phyloP scores from a whole-genome alignment of 2,797 vertebrate species.

The Alectoris magna region DNA sequence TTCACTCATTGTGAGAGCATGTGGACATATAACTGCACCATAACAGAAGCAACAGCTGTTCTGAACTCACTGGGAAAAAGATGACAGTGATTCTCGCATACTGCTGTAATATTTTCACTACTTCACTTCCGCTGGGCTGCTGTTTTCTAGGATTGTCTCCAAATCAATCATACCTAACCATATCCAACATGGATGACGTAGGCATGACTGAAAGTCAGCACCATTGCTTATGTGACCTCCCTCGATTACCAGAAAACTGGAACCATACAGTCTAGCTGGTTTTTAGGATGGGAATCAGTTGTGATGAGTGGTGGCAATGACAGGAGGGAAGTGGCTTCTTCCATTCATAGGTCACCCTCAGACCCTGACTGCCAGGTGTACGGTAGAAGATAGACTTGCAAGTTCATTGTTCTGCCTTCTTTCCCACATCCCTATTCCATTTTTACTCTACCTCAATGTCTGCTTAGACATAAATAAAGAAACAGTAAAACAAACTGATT shows the following conservation, averaged over 20 bases:
- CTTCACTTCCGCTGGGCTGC: background rate
- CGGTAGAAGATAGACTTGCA: background rate
- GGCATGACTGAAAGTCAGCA: too few relatives aligned
- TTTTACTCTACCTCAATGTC: background rate
- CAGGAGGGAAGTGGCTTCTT: background rate
- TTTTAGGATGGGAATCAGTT: background rate
- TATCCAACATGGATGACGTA: background rate
- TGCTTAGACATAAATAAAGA: background rate
- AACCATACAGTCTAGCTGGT: background rate
- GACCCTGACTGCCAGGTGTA: fast-evolving
- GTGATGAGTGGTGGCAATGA: background rate
- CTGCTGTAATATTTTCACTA: background rate
- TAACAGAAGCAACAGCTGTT: background rate
- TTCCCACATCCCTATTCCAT: too few relatives aligned
- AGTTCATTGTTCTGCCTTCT: background rate
- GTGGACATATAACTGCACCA: background rate
- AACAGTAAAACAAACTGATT: background rate
- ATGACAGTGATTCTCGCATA: background rate
- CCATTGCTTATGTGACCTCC: background rate
- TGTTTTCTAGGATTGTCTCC: background rate
- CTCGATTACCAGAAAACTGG: background rate
- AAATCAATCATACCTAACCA: background rate
- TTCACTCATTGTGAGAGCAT: background rate
- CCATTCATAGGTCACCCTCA: fast-evolving
- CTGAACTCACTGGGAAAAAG: background rate